Base-by-base conservation (phyloP, 2,888 invertebrate genomes). In the Bellardia pandia region DNA sequence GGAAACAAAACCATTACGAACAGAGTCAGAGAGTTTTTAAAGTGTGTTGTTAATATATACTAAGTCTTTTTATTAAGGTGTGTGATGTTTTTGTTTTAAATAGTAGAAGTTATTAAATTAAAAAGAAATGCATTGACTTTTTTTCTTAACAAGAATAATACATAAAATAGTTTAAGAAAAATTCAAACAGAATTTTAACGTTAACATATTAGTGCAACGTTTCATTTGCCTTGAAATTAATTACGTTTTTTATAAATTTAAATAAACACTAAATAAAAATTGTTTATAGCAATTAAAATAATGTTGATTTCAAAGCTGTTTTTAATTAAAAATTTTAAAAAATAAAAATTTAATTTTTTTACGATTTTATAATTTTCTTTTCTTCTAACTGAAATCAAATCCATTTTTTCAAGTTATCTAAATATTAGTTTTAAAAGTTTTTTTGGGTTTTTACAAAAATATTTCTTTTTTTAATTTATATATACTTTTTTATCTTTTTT, bases 361-460 rank as follows among this genome's bases (percentile, higher is more conserved):
- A 16, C 7, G 45, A 48, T 68, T 45, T 51, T 6, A 13, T 45
- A 45, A 58, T 45, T 69, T 58, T 79, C 30, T 33, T 11, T 51
- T 14, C 45, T 66, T 51, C 56, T 30, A 72, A 76, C 45, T 69
- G 76, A 86, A 83, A 80, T 86, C 80, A 84, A 86, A 86, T 86
- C 86, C 79, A 64, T 69, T 48, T 51, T 82, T 56, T 48, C n/a
- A 71, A 60, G 1, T 45, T 77, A 66, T 33, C 48, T 76, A 69
- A 76, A 23, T 51, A 68, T 83, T 66, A 74, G 11, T 77, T 75
- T 78, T 60, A 45, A 74, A 76, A 60, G 72, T 11, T 64, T 72
- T 62, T 51, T 72, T 71, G 33, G 71, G n/a, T 86, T 75, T 87
- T 87, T 87, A 83, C 71, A 86, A 86, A 84, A 88, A 86, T 84